Percentiles rank a stretch among this genome's conserved stretches.
phyloP scores from a whole-genome alignment of 2,113 vertebrate genomes.

The Cephalopterus ornatus region DNA sequence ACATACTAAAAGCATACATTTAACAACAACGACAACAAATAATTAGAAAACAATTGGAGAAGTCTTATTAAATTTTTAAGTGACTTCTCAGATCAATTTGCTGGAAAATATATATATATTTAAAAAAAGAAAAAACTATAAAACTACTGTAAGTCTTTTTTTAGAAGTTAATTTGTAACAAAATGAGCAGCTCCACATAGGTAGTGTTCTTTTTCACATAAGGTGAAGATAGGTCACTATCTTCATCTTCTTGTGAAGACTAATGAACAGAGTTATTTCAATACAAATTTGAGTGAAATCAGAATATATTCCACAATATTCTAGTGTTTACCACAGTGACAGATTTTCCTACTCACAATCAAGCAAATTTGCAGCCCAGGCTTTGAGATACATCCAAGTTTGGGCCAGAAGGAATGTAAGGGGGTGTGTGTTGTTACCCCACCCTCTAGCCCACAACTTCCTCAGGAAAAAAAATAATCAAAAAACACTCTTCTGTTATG shows the following conservation, averaged over 20 bases:
- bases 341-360: not conserved
- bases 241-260: not conserved
- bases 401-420: not conserved
- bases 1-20: not conserved
- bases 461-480: not conserved
- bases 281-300: not conserved
- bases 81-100: not conserved
- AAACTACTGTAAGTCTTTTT: not conserved
- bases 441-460: conserved; percentile 25
- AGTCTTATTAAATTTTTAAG: not conserved
- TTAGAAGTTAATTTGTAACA: not conserved
- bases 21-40: not conserved
- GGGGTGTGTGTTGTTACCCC: not conserved
- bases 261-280: not conserved
- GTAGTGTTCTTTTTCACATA: not conserved
- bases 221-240: not conserved
- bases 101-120: not conserved
- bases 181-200: not conserved
- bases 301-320: not conserved
- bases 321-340: not conserved
- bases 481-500: not conserved
- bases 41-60: not conserved
- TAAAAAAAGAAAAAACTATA: not conserved
- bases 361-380: not conserved
- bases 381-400: not conserved